A percentile compares a stretch with the other conserved stretches of the same genome.
Evolutionary conservation across 2,888 invertebrate genomes (phyloP).

Genomic region (Callyntrura guangdongensis): DNA sequence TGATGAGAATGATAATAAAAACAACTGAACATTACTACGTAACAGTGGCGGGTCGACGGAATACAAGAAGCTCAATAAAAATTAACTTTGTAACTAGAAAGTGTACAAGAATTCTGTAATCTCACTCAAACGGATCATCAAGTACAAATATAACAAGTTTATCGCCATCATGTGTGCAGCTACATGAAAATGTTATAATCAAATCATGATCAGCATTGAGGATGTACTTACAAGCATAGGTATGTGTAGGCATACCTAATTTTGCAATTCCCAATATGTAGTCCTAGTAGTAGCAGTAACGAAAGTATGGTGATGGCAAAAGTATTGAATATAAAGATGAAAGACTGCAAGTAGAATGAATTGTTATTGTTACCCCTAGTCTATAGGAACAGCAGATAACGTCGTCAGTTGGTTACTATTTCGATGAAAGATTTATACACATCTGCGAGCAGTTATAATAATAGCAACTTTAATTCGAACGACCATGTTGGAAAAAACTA

Average conservation of each 20-base stretch:
- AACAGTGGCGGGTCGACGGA: not conserved
- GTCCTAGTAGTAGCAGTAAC: not conserved
- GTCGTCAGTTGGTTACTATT: too few relatives aligned
- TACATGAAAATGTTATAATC: conserved; percentile 38
- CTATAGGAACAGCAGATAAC: not conserved
- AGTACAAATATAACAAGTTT: not conserved
- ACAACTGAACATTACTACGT: conserved; percentile 26
- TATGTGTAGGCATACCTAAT: not conserved
- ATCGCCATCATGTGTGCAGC: not conserved
- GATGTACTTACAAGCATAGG: too few relatives aligned
- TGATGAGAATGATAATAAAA: conserved; percentile 1
- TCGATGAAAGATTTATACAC: too few relatives aligned
- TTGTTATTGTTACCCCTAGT: not conserved
- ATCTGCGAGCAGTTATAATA: too few relatives aligned
- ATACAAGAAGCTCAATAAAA: conserved; percentile 13
- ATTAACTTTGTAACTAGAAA: conserved; percentile 40
- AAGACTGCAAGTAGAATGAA: not conserved
- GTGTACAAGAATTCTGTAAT: conserved; percentile 31
- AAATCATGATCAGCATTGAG: not conserved
- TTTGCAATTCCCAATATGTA: conserved; percentile 19
- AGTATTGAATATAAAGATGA: not conserved
- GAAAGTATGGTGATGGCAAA: not conserved
- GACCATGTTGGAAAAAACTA: not conserved
- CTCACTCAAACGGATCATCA: conserved; percentile 16
- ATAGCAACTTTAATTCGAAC: not conserved